A percentile compares a stretch with the other conserved stretches of the same genome.
These are phyloP conservation scores for Podilymbus podiceps DNA, from an alignment of 2,113 vertebrate genomes.

Conservation along the genomic window DNA sequence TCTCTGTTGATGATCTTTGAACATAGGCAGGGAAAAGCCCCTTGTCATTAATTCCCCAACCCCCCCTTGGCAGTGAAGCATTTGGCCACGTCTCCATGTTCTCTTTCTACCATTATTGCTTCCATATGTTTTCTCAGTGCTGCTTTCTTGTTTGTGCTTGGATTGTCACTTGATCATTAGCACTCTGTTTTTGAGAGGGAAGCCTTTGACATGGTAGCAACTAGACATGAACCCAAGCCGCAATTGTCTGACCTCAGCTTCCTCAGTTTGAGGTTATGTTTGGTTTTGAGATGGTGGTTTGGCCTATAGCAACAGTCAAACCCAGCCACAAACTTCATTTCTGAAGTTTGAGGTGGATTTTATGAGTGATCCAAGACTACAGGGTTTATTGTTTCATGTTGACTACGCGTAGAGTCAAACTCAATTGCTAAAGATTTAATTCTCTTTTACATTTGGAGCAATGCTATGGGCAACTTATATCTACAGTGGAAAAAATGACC, in stretches of 20 bases:
- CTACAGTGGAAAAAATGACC: background rate
- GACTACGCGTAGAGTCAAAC: background rate
- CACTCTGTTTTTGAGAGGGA: slow-evolving; percentile 14
- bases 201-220: slow-evolving; percentile 29
- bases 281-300: slow-evolving; percentile 26
- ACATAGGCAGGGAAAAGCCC: slow-evolving; percentile 25
- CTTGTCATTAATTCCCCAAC: background rate
- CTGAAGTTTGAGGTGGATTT: slow-evolving; percentile 1
- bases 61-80: background rate
- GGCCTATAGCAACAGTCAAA: background rate
- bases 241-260: slow-evolving; percentile 38
- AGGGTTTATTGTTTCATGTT: background rate
- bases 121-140: slow-evolving; percentile 64
- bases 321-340: background rate
- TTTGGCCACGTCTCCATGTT: slow-evolving; percentile 49
- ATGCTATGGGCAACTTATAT: background rate
- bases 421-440: background rate
- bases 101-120: slow-evolving; percentile 34
- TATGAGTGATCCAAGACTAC: background rate
- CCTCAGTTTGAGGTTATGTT: slow-evolving; percentile 11
- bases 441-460: background rate
- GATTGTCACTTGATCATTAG: background rate
- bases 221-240: background rate
- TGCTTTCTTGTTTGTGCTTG: slow-evolving; percentile 2
- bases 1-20: background rate